phyloP scores from a whole-genome alignment of 2,888 invertebrate genomes.

The Coelopa pilipes region DNA sequence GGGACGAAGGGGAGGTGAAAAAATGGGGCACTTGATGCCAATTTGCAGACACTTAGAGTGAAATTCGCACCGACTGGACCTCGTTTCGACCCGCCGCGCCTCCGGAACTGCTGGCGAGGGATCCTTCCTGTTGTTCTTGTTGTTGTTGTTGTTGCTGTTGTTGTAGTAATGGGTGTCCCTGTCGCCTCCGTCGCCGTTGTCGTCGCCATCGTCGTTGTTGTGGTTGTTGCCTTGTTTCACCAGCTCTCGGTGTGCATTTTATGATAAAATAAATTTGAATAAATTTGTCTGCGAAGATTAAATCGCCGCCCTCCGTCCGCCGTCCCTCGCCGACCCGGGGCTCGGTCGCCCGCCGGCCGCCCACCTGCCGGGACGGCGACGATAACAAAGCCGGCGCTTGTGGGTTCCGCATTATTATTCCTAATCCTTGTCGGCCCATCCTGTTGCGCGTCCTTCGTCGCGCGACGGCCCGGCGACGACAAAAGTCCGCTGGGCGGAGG shows the following conservation, averaged over 20 bases:
- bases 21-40: slow-evolving; percentile 26
- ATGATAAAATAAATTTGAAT: slow-evolving; percentile 38
- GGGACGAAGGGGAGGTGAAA: neutral
- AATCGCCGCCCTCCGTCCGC: slow-evolving; percentile 22
- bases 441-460: neutral
- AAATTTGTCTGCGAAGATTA: slow-evolving; percentile 39
- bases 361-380: slow-evolving; percentile 22
- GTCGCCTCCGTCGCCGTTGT: slow-evolving; percentile 1
- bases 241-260: slow-evolving; percentile 20
- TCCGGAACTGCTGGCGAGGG: neutral
- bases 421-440: slow-evolving; percentile 24
- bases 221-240: neutral
- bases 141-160: slow-evolving; percentile 15
- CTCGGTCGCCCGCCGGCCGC: slow-evolving; percentile 1
- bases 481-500: too few relatives aligned
- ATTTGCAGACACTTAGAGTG: slow-evolving; percentile 30
- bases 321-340: neutral
- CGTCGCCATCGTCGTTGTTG: neutral
- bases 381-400: slow-evolving; percentile 32
- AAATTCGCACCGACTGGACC: slow-evolving; percentile 25
- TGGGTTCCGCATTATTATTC: slow-evolving; percentile 30
- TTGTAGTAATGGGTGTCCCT: slow-evolving; percentile 3
- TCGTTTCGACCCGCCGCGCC: neutral
- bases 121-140: neutral
- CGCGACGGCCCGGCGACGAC: too few relatives aligned